These are phyloP conservation scores for Lanius collurio DNA, from an alignment of 2,113 vertebrate species.

Conservation along the genomic window DNA sequence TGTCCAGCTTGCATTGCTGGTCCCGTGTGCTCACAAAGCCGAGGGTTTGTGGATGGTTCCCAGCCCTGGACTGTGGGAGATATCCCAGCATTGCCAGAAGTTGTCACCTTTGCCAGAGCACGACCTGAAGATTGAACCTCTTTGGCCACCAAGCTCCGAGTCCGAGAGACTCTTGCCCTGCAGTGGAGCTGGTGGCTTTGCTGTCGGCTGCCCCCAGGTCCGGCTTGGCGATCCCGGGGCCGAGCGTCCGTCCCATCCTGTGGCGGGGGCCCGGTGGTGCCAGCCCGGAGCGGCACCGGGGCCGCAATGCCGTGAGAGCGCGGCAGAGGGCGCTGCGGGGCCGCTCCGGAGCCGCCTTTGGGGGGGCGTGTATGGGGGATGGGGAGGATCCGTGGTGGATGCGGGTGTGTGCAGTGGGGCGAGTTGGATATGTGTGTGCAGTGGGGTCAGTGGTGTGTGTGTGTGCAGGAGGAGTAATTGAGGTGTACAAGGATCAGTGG, in stretches of 20 bases:
- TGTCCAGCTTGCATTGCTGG: background rate
- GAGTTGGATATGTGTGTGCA: too few relatives aligned
- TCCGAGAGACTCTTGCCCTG: background rate
- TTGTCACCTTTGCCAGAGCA: background rate
- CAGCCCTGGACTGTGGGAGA: background rate
- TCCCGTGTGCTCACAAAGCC: background rate
- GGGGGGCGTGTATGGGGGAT: fast-evolving
- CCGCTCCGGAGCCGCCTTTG: background rate
- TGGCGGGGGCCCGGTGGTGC: background rate
- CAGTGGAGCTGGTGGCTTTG: background rate
- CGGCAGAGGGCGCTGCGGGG: background rate
- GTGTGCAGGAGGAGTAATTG: background rate
- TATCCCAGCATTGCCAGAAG: background rate
- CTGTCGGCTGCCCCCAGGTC: too few relatives aligned
- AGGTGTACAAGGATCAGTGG: too few relatives aligned
- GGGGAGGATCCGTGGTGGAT: too few relatives aligned
- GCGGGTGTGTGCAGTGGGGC: background rate
- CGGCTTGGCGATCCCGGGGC: too few relatives aligned
- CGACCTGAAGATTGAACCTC: background rate
- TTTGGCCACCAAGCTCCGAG: background rate
- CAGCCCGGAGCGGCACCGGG: background rate
- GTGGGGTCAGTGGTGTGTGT: background rate
- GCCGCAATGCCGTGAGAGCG: background rate
- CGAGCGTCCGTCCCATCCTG: fast-evolving
- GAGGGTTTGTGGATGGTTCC: background rate